Percentiles rank a stretch among this genome's conserved stretches.
Evolutionary conservation across 2,113 vertebrate species (phyloP).

Genomic region (Mus musculus): DNA sequence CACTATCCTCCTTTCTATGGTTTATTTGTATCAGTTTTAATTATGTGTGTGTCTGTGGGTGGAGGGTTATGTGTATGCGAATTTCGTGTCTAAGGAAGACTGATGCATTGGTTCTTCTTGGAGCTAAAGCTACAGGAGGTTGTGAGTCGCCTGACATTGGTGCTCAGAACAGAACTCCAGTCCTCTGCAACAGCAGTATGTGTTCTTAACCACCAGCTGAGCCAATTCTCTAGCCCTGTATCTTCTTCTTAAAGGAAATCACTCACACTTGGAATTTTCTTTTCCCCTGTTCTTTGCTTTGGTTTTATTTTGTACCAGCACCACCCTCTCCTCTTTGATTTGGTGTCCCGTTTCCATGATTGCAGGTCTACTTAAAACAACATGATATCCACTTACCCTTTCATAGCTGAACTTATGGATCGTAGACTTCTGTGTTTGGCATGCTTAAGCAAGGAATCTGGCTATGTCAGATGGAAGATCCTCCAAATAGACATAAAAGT

Average conservation of each 20-base stretch:
- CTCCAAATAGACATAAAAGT: background rate
- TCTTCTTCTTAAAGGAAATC: background rate
- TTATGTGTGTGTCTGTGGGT: background rate
- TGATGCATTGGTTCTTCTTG: background rate
- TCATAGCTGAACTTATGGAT: background rate
- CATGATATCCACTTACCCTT: background rate
- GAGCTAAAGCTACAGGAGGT: background rate
- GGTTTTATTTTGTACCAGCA: background rate
- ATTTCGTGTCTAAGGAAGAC: background rate
- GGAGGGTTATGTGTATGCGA: background rate
- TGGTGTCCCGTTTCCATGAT: slow-evolving; percentile 8
- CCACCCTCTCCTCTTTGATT: background rate
- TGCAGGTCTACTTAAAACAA: slow-evolving; percentile 14
- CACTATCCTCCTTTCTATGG: background rate
- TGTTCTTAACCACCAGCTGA: background rate
- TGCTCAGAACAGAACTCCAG: background rate
- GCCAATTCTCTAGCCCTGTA: background rate
- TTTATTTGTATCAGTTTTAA: background rate
- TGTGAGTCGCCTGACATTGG: background rate
- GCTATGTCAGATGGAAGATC: background rate
- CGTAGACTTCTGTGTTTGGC: background rate
- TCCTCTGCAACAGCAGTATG: background rate
- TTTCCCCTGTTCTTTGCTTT: background rate
- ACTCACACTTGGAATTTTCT: background rate
- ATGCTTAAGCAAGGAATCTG: background rate